Evolutionary conservation across 1,140 invertebrate genomes (phyloP), one percentile per base, ranked within the genome.

Genomic region (Nilaparvata lugens): DNA sequence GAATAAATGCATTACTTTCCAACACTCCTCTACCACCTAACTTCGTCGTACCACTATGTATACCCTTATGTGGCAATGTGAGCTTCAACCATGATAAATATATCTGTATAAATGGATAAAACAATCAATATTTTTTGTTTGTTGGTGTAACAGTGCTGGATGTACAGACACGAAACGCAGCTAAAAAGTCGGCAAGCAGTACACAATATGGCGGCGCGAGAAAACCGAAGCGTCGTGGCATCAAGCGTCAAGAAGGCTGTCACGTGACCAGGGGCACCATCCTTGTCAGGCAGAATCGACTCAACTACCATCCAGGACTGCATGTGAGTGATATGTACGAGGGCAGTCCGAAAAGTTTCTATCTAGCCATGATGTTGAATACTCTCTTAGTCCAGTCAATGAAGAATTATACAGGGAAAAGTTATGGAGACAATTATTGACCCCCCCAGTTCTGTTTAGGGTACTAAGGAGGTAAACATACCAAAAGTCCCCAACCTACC

Each of bases 291-390:
- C 88, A 92, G 72, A 73, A 75, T 56, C 80, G 67, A n/a, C 71
- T 84, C 0, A 77, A 87, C 61, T 91, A 85, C 70, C 87, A 89
- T 75, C 87, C 88, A n/a, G 88, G 88, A 3, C 72, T 89, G 60
- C 84, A 90, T 79, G 88, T 90, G 76, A 78, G 72, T 71, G n/a
- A n/a, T n/a, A 28, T 4, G 23, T 45, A 19, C 56, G 60, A 25
- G 31, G 43, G 45, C 59, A 57, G 38, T 48, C 54, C 3, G 51
- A 38, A 21, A 48, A 23, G 14, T 19, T 14, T 14, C 52, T 55
- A 9, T 48, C 28, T 57, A n/a, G 9, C 54, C 6, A 28, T 13
- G 42, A 4, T 11, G 11, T n/a, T 42, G 11, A 42, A 42, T 42
- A n/a, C n/a, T 42, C n/a, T 42, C 40, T 42, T 42, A n/a, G n/a